These are phyloP conservation scores for Premnoplex brunnescens DNA, from an alignment of 2,797 vertebrate genomes.

Conservation along the genomic window DNA sequence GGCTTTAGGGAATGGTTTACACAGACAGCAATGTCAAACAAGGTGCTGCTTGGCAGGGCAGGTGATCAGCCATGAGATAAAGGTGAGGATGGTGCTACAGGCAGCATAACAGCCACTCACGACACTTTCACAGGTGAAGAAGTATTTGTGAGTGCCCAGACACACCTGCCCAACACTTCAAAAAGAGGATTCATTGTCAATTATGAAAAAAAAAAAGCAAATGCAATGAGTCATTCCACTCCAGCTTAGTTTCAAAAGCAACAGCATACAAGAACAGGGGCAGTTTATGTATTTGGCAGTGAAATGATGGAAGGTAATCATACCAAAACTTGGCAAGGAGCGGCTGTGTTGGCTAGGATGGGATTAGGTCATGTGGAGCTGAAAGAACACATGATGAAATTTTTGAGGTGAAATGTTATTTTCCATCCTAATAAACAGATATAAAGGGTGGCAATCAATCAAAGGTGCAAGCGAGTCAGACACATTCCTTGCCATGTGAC, in stretches of 20 bases:
- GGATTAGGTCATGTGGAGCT: constrained; percentile 10
- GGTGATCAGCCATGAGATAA: not conserved
- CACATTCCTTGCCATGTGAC: not conserved
- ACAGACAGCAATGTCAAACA: not conserved
- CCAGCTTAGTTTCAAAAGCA: constrained; percentile 21
- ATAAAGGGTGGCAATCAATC: not conserved
- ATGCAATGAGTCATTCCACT: not conserved
- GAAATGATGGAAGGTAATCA: not conserved
- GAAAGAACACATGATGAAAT: constrained; percentile 17
- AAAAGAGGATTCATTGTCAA: not conserved
- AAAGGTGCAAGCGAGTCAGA: not conserved
- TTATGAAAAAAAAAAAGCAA: not conserved
- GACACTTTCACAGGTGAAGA: not conserved
- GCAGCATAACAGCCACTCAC: not conserved
- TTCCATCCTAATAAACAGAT: constrained; percentile 24
- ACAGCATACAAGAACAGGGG: not conserved
- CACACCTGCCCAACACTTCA: not conserved
- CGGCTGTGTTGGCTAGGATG: not conserved
- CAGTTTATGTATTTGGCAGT: not conserved
- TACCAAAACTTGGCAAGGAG: constrained; percentile 14
- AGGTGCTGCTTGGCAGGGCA: not conserved
- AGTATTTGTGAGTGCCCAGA: not conserved
- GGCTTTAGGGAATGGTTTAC: not conserved
- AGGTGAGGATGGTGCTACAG: not conserved
- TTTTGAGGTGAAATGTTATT: constrained; percentile 27